phyloP scores from a whole-genome alignment of 2,113 vertebrate genomes.

The Salvelinus sp. region DNA sequence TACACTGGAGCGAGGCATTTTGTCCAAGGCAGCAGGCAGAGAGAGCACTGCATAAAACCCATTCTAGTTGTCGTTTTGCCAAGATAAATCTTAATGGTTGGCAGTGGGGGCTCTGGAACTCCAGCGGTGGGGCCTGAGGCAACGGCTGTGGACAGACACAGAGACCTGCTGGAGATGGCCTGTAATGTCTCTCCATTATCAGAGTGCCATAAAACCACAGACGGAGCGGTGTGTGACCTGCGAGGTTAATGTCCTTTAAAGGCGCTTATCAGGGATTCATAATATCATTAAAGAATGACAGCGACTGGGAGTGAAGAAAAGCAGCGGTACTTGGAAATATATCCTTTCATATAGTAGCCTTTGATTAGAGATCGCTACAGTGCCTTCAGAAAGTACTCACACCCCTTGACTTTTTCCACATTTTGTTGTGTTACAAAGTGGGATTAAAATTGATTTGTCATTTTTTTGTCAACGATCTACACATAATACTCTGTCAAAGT shows the following conservation, averaged over 20 bases:
- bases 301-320: background rate
- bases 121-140: background rate
- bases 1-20: slow-evolving; percentile 34
- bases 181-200: background rate
- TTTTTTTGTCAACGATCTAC: no score
- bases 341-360: background rate
- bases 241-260: background rate
- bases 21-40: slow-evolving; percentile 12
- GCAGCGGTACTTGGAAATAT: no score
- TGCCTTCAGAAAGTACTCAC: no score
- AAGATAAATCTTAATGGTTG: background rate
- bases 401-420: no score
- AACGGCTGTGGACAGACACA: background rate
- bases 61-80: background rate
- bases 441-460: no score
- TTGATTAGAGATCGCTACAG: background rate
- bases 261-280: background rate
- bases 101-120: background rate
- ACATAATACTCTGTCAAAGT: no score
- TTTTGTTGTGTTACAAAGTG: no score
- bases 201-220: background rate
- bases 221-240: background rate
- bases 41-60: background rate
- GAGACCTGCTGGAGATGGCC: background rate
- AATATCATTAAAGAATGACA: background rate